phyloP scores from a whole-genome alignment of 2,888 invertebrate genomes.

The Coronaproctus castanopsis region DNA sequence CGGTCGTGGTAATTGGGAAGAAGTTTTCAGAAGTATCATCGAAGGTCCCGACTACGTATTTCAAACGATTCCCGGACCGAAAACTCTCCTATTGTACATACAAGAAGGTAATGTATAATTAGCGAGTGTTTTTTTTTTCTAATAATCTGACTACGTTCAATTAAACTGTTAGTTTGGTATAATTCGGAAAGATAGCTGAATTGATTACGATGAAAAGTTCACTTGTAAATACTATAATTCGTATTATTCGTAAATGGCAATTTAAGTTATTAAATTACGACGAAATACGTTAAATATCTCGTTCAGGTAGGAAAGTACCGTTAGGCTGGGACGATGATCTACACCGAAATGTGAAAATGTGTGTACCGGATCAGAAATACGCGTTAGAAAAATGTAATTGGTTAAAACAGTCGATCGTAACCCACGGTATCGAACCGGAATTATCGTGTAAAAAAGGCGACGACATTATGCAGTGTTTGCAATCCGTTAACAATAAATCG shows the following conservation, averaged over 20 bases:
- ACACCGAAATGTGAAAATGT: slow-evolving; percentile 17
- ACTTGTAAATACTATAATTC: too few relatives aligned
- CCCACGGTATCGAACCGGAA: slow-evolving; percentile 37
- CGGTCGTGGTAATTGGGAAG: background rate
- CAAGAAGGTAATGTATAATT: background rate
- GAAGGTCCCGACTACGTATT: background rate
- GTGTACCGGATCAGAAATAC: slow-evolving; percentile 21
- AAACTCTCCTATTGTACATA: background rate
- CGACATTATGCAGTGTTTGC: slow-evolving; percentile 34
- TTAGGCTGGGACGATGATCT: slow-evolving; percentile 8
- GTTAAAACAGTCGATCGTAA: slow-evolving; percentile 34
- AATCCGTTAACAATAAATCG: slow-evolving; percentile 30
- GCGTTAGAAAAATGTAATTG: slow-evolving; percentile 41
- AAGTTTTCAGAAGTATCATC: background rate
- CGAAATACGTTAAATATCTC: too few relatives aligned
- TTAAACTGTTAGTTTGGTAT: too few relatives aligned
- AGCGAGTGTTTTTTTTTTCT: too few relatives aligned
- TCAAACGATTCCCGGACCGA: background rate
- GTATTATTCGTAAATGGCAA: too few relatives aligned
- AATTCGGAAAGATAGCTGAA: too few relatives aligned
- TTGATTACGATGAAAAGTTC: too few relatives aligned
- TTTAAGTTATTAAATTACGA: too few relatives aligned
- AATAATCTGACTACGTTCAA: too few relatives aligned
- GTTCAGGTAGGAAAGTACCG: slow-evolving; percentile 20
- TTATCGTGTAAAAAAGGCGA: slow-evolving; percentile 32